Conservation (phyloP, 2,113 vertebrate species). For the Falco punctatus region DNA sequence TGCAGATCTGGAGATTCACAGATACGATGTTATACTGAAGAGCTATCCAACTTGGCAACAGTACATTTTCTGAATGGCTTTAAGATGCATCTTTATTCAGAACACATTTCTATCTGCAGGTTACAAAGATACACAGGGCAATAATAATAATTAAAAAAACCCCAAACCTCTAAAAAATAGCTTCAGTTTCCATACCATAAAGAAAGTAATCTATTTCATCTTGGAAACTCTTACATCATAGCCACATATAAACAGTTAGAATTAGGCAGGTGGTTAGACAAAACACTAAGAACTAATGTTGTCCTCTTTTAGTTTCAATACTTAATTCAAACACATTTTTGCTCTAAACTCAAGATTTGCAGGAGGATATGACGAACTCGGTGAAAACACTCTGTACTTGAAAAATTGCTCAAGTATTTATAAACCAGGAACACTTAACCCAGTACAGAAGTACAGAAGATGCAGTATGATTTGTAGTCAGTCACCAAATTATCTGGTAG, state of each 20-base stretch:
- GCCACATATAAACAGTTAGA: neutral
- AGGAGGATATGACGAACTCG: neutral
- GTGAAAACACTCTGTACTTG: neutral
- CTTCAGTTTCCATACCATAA: neutral
- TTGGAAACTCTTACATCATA: neutral
- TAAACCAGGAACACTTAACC: neutral
- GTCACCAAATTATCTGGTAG: neutral
- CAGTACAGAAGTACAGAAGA: neutral
- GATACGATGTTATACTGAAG: neutral
- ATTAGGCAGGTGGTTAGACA: neutral
- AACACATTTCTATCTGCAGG: neutral
- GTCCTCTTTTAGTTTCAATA: neutral
- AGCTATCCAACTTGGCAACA: neutral
- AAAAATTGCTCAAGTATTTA: neutral
- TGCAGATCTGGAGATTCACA: neutral
- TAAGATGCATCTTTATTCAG: neutral
- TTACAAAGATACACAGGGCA: neutral
- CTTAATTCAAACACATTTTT: neutral
- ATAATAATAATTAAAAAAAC: neutral
- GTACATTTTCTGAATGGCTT: neutral
- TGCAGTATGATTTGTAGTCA: neutral
- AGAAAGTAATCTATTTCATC: neutral
- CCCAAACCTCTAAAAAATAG: neutral
- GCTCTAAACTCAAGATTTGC: neutral
- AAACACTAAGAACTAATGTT: neutral